A percentile compares a stretch with the other conserved stretches of the same genome.
Evolutionary conservation across 2,888 invertebrate genomes (phyloP).

Genomic region (Acanthoscelides obtectus): DNA sequence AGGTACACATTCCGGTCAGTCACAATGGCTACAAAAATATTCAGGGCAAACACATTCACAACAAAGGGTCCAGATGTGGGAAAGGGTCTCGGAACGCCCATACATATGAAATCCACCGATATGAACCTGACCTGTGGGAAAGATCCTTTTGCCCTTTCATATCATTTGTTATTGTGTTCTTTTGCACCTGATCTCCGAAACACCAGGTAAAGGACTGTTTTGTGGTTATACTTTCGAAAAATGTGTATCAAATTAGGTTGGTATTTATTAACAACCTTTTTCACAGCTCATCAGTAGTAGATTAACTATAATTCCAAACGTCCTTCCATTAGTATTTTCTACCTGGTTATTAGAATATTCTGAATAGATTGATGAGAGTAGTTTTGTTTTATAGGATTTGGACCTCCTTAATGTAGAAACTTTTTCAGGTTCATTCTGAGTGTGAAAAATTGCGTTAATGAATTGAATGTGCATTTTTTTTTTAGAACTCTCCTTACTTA

Average conservation of each 20-base stretch:
- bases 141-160: constrained; percentile 8
- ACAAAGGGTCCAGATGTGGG: neutral
- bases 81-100: neutral
- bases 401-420: no score
- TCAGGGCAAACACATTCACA: neutral
- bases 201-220: constrained; percentile 15
- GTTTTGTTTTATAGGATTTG: no score
- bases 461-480: no score
- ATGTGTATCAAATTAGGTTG: neutral
- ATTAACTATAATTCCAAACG: neutral
- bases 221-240: neutral
- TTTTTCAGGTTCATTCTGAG: no score
- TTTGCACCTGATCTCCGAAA: constrained; percentile 17
- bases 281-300: neutral
- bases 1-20: neutral
- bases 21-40: neutral
- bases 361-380: no score
- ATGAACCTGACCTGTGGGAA: constrained; percentile 9
- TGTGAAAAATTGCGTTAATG: no score
- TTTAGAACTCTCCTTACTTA: no score
- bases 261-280: neutral
- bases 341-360: neutral
- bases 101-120: neutral
- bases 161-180: constrained; percentile 6
- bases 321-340: neutral